Percentiles rank a stretch among this genome's conserved stretches.
phyloP scores from a whole-genome alignment of 2,888 invertebrate species.

The Stenolophus ochropezus region DNA sequence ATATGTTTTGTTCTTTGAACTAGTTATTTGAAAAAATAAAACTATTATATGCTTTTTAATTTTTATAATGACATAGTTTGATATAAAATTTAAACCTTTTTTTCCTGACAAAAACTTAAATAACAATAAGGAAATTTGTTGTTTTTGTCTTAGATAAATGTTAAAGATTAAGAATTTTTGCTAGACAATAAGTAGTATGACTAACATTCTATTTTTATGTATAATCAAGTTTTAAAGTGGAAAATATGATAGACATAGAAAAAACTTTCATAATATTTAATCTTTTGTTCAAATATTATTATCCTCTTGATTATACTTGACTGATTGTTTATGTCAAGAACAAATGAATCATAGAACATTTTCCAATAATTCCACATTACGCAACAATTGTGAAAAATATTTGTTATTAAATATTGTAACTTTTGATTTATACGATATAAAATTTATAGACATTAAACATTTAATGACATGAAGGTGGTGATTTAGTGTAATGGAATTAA shows the following conservation, averaged over 20 bases:
- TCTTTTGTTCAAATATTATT: slow-evolving; percentile 30
- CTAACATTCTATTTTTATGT: not conserved
- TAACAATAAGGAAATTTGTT: too few relatives aligned
- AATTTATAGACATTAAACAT: not conserved
- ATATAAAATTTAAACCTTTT: too few relatives aligned
- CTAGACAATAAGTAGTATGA: too few relatives aligned
- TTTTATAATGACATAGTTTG: too few relatives aligned
- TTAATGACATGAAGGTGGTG: not conserved
- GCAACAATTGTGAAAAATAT: slow-evolving; percentile 4
- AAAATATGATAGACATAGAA: slow-evolving; percentile 8
- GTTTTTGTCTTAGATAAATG: too few relatives aligned
- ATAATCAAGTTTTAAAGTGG: not conserved
- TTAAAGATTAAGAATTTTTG: too few relatives aligned
- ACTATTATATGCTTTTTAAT: too few relatives aligned
- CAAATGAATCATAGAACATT: slow-evolving; percentile 34
- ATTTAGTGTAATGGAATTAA: not conserved
- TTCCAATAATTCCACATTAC: not conserved
- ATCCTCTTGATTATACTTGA: slow-evolving; percentile 19
- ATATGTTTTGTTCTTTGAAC: too few relatives aligned
- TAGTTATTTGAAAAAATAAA: too few relatives aligned
- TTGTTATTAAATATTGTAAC: not conserved
- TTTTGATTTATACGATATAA: not conserved
- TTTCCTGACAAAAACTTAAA: too few relatives aligned
- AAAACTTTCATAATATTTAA: slow-evolving; percentile 17
- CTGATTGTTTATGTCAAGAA: slow-evolving; percentile 35